phyloP scores from a whole-genome alignment of 2,888 invertebrate species.

The Acronicta alni region DNA sequence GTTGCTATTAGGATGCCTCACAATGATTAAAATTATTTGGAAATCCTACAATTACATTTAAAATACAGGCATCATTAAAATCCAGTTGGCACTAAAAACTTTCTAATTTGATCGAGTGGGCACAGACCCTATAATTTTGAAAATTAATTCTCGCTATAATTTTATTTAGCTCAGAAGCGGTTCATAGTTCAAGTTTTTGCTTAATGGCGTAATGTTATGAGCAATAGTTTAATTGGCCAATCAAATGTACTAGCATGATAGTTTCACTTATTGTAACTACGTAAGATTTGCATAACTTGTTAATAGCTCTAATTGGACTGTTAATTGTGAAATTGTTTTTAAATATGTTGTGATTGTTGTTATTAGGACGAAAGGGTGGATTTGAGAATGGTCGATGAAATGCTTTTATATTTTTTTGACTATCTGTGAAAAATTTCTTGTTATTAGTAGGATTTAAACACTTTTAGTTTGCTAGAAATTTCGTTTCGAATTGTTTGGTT shows the following conservation, averaged over 20 bases:
- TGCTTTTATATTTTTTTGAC: too few relatives aligned
- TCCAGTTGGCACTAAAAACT: slow-evolving; percentile 58
- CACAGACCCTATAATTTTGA: slow-evolving; percentile 65
- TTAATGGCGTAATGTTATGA: slow-evolving; percentile 66
- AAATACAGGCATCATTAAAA: slow-evolving; percentile 35
- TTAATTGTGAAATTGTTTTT: slow-evolving; percentile 38
- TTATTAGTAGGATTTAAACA: too few relatives aligned
- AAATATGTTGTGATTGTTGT: slow-evolving; percentile 4
- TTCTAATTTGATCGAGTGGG: slow-evolving; percentile 71
- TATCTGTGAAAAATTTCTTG: too few relatives aligned
- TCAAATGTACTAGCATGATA: slow-evolving; percentile 49
- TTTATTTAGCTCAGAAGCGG: slow-evolving; percentile 69
- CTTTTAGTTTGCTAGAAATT: too few relatives aligned
- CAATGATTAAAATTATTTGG: neutral
- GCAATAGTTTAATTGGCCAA: slow-evolving; percentile 70
- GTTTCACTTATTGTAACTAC: slow-evolving; percentile 59
- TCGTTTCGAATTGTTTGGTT: too few relatives aligned
- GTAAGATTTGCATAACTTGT: slow-evolving; percentile 52
- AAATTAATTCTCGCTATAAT: slow-evolving; percentile 71
- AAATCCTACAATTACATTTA: slow-evolving; percentile 1
- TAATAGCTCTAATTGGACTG: slow-evolving; percentile 49
- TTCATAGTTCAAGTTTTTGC: slow-evolving; percentile 73
- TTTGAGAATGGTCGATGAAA: too few relatives aligned
- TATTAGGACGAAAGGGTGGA: too few relatives aligned
- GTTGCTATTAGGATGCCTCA: too few relatives aligned